Conservation (phyloP, 2,888 invertebrate genomes). For the Bimastos eiseni region DNA sequence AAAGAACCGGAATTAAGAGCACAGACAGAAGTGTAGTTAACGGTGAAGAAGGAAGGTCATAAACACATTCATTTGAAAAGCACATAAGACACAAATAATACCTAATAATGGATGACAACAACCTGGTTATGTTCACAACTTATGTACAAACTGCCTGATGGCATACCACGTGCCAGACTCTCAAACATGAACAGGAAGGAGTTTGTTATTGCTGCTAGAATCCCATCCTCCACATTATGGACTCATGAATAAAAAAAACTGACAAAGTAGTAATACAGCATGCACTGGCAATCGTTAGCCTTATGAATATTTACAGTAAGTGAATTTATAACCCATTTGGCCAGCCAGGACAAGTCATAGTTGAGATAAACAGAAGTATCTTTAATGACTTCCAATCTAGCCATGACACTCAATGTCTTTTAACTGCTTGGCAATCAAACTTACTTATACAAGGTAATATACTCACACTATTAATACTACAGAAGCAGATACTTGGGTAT, state of each 20-base stretch:
- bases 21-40: not conserved
- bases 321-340: not conserved
- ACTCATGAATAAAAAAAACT: not conserved
- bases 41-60: not conserved
- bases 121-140: not conserved
- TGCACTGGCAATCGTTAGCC: not conserved
- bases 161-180: not conserved
- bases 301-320: not conserved
- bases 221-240: not conserved
- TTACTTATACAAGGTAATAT: slow-evolving; percentile 13
- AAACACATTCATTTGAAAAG: not conserved
- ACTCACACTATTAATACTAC: not conserved
- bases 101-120: not conserved
- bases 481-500: not conserved
- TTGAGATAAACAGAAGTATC: not conserved
- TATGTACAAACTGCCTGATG: not conserved
- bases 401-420: slow-evolving; percentile 5
- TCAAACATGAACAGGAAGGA: not conserved
- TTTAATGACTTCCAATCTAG: slow-evolving; percentile 9
- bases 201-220: not conserved
- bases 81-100: not conserved
- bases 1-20: not conserved
- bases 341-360: not conserved
- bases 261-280: not conserved
- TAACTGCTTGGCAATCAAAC: not conserved